phyloP scores from a whole-genome alignment of 1,140 invertebrate genomes.

The Neodiprion virginianus region DNA sequence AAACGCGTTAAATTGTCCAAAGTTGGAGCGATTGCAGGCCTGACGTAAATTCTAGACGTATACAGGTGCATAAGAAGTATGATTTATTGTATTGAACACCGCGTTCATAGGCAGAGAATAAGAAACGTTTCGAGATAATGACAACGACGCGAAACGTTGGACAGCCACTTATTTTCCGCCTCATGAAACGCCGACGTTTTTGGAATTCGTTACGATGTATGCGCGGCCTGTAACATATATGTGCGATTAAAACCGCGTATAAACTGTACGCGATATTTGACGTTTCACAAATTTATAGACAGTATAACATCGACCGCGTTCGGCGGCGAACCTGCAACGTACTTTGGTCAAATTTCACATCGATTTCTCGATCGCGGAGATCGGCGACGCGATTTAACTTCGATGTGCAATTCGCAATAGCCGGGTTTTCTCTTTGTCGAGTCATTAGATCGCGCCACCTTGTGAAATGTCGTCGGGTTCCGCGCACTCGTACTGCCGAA shows the following conservation, averaged over 20 bases:
- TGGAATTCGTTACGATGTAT: too few relatives aligned
- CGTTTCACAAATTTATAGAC: neutral
- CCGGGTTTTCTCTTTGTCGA: neutral
- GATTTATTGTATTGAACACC: too few relatives aligned
- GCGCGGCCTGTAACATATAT: too few relatives aligned
- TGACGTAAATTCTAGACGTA: too few relatives aligned
- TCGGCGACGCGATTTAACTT: neutral
- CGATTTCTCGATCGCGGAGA: slow-evolving; percentile 3
- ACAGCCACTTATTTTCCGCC: neutral
- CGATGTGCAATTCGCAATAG: neutral
- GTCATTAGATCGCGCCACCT: neutral
- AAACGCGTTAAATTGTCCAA: too few relatives aligned
- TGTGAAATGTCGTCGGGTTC: neutral
- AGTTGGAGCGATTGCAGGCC: too few relatives aligned
- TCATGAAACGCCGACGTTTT: neutral
- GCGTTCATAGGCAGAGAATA: too few relatives aligned
- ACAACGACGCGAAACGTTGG: too few relatives aligned
- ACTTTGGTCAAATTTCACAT: neutral
- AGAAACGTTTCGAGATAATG: too few relatives aligned
- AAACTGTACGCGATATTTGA: neutral
- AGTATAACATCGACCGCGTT: neutral
- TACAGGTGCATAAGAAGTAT: too few relatives aligned
- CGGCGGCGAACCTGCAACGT: neutral
- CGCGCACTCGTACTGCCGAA: too few relatives aligned
- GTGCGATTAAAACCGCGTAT: too few relatives aligned